Conservation (phyloP, 2,888 invertebrate species). For the Cantharis rustica region DNA sequence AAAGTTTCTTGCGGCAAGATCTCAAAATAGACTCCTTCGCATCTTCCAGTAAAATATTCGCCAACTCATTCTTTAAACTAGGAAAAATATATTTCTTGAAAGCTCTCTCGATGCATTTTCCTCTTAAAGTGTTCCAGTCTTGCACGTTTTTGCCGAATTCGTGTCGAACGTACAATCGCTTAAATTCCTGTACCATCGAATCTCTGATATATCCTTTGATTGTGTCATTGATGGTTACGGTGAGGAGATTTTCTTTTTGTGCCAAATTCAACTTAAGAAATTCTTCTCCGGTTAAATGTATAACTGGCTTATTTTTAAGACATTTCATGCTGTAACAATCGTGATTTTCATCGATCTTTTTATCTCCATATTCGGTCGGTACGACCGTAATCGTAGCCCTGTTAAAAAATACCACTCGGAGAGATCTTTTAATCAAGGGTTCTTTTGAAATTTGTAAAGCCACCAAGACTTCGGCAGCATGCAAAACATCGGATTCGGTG, state of each 20-base stretch:
- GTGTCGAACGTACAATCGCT: constrained; percentile 85
- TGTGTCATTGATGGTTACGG: constrained; percentile 72
- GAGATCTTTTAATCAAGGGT: constrained; percentile 82
- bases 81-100: constrained; percentile 88
- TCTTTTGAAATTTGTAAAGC: constrained; percentile 92
- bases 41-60: constrained; percentile 78
- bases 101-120: constrained; percentile 86
- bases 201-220: constrained; percentile 78
- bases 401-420: constrained; percentile 86
- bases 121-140: constrained; percentile 92
- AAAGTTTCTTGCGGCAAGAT: constrained; percentile 83
- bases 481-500: constrained; percentile 80
- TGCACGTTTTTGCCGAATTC: constrained; percentile 93
- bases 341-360: constrained; percentile 96
- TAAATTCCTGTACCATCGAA: constrained; percentile 87
- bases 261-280: constrained; percentile 83
- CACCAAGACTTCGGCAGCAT: constrained; percentile 92
- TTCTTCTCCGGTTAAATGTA: constrained; percentile 86
- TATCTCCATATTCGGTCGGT: constrained; percentile 90
- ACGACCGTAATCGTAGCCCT: constrained; percentile 78
- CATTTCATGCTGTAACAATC: constrained; percentile 87
- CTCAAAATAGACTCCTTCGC: constrained; percentile 84
- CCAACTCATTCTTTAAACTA: constrained; percentile 84
- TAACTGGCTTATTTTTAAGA: constrained; percentile 88
- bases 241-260: constrained; percentile 79